Evolutionary conservation across 2,797 vertebrate genomes (phyloP), one percentile per base, ranked within the genome.

Genomic region (Leptoclinus maculatus): DNA sequence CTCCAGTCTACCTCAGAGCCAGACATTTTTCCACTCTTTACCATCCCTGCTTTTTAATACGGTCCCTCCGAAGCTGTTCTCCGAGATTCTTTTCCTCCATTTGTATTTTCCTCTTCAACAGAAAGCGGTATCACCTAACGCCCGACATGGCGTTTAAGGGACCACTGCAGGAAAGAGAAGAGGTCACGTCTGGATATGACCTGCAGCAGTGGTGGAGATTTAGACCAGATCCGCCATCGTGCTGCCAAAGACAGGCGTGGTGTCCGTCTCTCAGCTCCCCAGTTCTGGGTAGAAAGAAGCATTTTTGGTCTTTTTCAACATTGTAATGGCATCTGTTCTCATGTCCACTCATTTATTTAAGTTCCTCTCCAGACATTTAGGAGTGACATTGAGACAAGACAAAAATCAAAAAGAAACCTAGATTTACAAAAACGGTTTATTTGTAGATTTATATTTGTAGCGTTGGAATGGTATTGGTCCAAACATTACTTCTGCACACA

Each of bases 151-250:
- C 45, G 34, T 88, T 90, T 76, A 60, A 59, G 75, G 84, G 84
- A 78, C 66, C 76, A 62, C 85, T 83, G 84, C 86, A 89, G 93
- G 90, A 94, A 93, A 87, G 70, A 83, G 78, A 87, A 43, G 74
- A 85, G 91, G 87, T 89, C 88, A 89, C 27, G 71, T 91, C 90
- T 90, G 86, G 67, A 82, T 88, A 60, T 92, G 92, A 93, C 90
- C 89, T 87, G 76, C 53, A 38, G 74, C 62, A 60, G 85, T 70
- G 60, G 54, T 85, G 92, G 94, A 94, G 89, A 90, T 68, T 89
- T 65, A 90, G 67, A 91, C 83, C 93, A 94, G 94, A 89, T 81
- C 86, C 78, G 29, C 76, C 68, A 54, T 76, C 68, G 70, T 73
- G 80, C 58, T 73, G 78, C 76, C 45, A 57, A 27, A 62, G 76